These are phyloP conservation scores for Anthonomus grandis DNA, from an alignment of 1,140 invertebrate species.

Conservation along the genomic window DNA sequence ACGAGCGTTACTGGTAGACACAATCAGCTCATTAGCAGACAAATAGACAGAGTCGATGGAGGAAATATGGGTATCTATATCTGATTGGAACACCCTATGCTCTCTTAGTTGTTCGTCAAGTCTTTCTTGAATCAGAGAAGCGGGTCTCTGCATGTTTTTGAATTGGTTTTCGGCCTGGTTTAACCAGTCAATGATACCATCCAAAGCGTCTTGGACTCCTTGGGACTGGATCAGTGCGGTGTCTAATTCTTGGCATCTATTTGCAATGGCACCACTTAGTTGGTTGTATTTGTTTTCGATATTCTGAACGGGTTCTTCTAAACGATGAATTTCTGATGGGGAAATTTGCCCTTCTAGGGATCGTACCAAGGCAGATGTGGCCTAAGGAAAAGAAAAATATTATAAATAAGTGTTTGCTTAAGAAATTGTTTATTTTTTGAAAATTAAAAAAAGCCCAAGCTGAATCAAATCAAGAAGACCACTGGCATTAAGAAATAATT, in stretches of 20 bases:
- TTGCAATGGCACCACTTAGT: conserved; percentile 65
- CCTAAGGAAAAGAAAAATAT: too few relatives aligned
- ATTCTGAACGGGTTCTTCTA: conserved; percentile 76
- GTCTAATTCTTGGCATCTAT: conserved; percentile 81
- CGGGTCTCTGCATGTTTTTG: conserved; percentile 68
- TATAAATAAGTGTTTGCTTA: too few relatives aligned
- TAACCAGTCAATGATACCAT: conserved; percentile 81
- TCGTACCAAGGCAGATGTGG: conserved; percentile 66
- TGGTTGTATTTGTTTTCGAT: conserved; percentile 76
- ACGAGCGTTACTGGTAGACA: conserved; percentile 77
- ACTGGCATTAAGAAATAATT: too few relatives aligned
- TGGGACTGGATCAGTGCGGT: conserved; percentile 88
- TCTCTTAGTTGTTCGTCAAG: conserved; percentile 74
- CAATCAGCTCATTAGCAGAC: conserved; percentile 74
- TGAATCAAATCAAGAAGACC: too few relatives aligned
- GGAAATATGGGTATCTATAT: conserved; percentile 79
- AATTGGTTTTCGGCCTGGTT: conserved; percentile 78
- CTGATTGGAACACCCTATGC: conserved; percentile 68
- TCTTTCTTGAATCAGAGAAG: conserved; percentile 83
- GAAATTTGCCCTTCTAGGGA: conserved; percentile 78
- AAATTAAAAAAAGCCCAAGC: too few relatives aligned
- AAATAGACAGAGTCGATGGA: conserved; percentile 79
- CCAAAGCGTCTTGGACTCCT: conserved; percentile 89
- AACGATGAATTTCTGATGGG: conserved; percentile 68
- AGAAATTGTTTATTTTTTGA: too few relatives aligned